A percentile compares a stretch with the other conserved stretches of the same genome.
Evolutionary conservation across 2,113 vertebrate genomes (phyloP).

Genomic region (Hypocryptadius cinnamomeus): DNA sequence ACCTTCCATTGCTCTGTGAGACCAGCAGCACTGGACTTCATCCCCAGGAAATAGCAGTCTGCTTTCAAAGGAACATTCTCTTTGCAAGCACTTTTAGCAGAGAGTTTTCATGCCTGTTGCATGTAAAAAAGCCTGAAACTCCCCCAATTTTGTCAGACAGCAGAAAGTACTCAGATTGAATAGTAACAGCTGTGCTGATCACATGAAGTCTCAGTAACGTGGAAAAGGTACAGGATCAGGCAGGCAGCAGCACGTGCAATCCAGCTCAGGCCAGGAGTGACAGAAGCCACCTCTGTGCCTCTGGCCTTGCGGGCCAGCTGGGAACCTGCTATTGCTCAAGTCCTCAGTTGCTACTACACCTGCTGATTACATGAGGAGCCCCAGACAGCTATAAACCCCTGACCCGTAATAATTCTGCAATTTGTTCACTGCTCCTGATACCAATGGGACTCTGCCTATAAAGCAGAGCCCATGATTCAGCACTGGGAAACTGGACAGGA

Average conservation of each 20-base stretch:
- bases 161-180: not conserved
- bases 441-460: not conserved
- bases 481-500: not conserved
- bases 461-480: not conserved
- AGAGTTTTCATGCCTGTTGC: not conserved
- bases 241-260: not conserved
- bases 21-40: not conserved
- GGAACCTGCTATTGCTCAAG: not conserved
- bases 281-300: not conserved
- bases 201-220: not conserved
- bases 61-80: not conserved
- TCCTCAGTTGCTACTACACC: not conserved
- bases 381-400: not conserved
- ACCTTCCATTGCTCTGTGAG: not conserved
- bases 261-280: not conserved
- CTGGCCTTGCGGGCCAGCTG: not conserved
- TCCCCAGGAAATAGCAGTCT: not conserved
- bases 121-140: not conserved
- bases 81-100: not conserved
- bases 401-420: not conserved
- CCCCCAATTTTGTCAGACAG: not conserved
- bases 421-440: not conserved
- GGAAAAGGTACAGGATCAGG: not conserved
- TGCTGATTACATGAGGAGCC: not conserved
- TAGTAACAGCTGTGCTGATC: not conserved